phyloP scores from a whole-genome alignment of 2,113 vertebrate species.

The Crotalus horridus region DNA sequence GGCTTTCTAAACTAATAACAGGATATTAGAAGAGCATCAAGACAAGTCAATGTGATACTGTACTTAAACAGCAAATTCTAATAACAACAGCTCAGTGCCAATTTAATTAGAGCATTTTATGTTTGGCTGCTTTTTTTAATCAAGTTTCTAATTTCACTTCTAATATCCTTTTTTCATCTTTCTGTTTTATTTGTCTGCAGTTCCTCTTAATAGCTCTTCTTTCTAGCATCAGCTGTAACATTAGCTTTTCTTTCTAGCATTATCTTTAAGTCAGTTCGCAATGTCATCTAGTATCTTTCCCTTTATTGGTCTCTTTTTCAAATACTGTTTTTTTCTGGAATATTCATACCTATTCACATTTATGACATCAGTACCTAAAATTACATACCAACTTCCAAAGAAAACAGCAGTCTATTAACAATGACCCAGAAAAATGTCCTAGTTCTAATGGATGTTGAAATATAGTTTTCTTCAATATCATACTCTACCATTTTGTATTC shows the following conservation, averaged over 20 bases:
- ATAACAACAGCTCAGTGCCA: not conserved
- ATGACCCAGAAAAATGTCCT: not conserved
- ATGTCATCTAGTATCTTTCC: not conserved
- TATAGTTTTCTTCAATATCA: not conserved
- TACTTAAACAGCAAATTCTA: conserved; percentile 7
- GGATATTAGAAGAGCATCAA: not conserved
- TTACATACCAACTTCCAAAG: not conserved
- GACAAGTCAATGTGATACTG: not conserved
- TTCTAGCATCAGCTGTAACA: conserved; percentile 3
- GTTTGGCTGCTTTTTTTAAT: conserved; percentile 13
- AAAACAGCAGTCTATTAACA: not conserved
- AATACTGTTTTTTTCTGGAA: conserved; percentile 11
- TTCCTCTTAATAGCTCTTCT: conserved; percentile 8
- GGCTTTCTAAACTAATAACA: not conserved
- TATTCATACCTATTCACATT: not conserved
- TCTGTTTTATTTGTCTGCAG: not conserved
- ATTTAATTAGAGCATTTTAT: conserved; percentile 39
- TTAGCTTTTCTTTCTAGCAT: conserved; percentile 25
- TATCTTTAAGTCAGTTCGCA: not conserved
- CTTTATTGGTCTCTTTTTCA: conserved; percentile 12
- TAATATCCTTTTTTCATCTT: not conserved
- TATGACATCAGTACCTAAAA: not conserved
- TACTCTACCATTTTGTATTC: not conserved
- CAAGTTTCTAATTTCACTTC: conserved; percentile 5
- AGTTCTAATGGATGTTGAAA: not conserved